Base-by-base conservation (phyloP, 1,140 invertebrate species). In the Camponotus pennsylvanicus region DNA sequence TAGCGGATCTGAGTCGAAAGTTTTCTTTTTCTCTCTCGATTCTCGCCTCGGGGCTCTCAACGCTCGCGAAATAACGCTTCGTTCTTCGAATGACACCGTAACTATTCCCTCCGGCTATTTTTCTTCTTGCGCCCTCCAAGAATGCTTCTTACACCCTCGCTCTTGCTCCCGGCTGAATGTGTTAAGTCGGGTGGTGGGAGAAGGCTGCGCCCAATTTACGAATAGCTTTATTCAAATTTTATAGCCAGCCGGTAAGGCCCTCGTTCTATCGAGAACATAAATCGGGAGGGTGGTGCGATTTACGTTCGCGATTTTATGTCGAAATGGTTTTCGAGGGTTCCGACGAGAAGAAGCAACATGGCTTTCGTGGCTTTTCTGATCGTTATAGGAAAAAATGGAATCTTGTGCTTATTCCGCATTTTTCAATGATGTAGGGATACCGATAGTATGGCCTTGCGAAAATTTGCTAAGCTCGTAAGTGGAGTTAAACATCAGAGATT, bases 151-250 rank as follows among this genome's bases (percentile, higher is more conserved):
- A 42, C 67, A 82, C 18, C 55, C 40, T 82, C 21, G 52, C 40
- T 8, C 7, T 27, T n/a, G 52, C 52, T 73, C 40, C 27, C 13
- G 15, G 64, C 18, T 59, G 67, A 82, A 59, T 61, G 55, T 70
- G 69, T 67, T 57, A 57, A 67, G 71, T 59, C 59, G 21, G 15
- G 15, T 8, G 15, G 15, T 8, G 63, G n/a, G 49, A 21, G 59
- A 85, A 66, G 83, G 42, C 63, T 79, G 34, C 34, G 83, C 34
- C 21, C 73, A 85, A 85, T 79, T 85, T 79, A 66, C 73, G 83
- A 79, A 85, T 79, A 77, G 83, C 83, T 85, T 85, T 85, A 85
- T 85, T 85, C 75, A 85, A 85, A 85, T 85, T 85, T 85, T 85
- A 85, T 85, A 57, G 69, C 61, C 32, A 67, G 37, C 15, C 59